A percentile compares a stretch with the other conserved stretches of the same genome.
Conservation (phyloP, 2,888 invertebrate genomes). For the Cheilosia soror region DNA sequence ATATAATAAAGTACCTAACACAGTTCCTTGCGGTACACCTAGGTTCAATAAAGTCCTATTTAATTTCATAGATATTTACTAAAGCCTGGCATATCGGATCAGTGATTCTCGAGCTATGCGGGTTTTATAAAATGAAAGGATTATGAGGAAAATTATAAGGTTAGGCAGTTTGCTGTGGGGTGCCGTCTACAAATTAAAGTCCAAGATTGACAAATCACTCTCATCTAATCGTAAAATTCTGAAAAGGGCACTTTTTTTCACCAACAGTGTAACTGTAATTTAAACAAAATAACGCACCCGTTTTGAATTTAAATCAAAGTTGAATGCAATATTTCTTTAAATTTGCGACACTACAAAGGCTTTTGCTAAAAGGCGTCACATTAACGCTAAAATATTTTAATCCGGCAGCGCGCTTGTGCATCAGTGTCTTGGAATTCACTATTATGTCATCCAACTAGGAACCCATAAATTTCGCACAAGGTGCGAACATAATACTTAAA, state of each 20-base stretch:
- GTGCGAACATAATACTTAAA: constrained; percentile 50
- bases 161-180: no score
- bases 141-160: no score
- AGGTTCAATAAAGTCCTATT: no score
- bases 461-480: constrained; percentile 54
- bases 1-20: no score
- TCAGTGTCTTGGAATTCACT: constrained; percentile 39
- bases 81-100: no score
- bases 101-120: no score
- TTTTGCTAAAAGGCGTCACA: constrained; percentile 15
- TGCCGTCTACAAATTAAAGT: no score
- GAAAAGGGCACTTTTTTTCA: constrained; percentile 14
- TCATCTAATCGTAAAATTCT: no score
- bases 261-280: constrained; percentile 15
- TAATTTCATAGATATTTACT: no score
- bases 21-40: no score
- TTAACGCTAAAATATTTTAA: constrained; percentile 60
- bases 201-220: no score
- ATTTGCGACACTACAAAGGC: constrained; percentile 55
- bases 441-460: constrained; percentile 59
- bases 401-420: constrained; percentile 54
- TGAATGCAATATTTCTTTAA: constrained; percentile 42
- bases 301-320: constrained; percentile 45
- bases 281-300: constrained; percentile 8
- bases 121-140: no score